These are phyloP conservation scores for Emydocephalus ijimae DNA, from an alignment of 2,113 vertebrate genomes.

Conservation along the genomic window DNA sequence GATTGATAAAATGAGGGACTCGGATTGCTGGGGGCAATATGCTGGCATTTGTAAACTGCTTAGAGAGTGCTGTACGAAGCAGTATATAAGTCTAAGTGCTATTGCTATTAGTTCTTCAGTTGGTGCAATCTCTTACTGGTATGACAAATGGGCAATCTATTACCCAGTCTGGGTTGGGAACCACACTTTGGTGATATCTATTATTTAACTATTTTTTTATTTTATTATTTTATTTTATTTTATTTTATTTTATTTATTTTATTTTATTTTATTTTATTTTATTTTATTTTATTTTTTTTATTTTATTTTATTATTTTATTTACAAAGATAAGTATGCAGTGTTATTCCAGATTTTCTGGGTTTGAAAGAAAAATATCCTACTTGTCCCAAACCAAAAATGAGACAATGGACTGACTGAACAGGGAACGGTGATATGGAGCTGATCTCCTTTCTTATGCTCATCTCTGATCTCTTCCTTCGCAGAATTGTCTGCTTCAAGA, in stretches of 20 bases:
- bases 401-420: background rate
- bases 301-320: background rate
- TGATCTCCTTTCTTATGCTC: background rate
- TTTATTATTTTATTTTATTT: background rate
- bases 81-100: background rate
- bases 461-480: background rate
- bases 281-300: background rate
- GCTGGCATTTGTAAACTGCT: no score
- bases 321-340: background rate
- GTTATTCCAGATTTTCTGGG: background rate
- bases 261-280: no score
- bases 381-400: background rate
- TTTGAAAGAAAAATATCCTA: background rate
- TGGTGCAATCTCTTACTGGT: background rate
- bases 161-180: background rate
- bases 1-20: background rate
- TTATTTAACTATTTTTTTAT: no score
- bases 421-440: no score
- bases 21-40: background rate
- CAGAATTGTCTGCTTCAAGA: slow-evolving; percentile 64
- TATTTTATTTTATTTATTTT: no score
- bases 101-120: background rate
- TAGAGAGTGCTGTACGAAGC: background rate
- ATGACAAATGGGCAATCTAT: background rate
- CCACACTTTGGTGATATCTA: background rate